Base-by-base conservation (phyloP, 1,140 invertebrate genomes). In the Platyscapa corneri region DNA sequence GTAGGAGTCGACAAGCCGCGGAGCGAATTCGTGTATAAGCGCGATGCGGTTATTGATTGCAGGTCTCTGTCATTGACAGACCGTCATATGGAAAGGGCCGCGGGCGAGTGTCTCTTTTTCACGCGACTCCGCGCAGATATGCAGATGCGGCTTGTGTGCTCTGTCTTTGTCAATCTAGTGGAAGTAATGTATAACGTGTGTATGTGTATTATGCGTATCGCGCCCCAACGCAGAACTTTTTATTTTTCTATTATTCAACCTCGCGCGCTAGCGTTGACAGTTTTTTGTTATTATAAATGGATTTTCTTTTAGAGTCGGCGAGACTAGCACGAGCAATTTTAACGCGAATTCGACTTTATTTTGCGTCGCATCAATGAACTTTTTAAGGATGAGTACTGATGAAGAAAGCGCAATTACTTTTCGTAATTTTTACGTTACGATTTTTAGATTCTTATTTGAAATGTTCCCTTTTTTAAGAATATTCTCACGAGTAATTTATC, bases 21-120 rank as follows among this genome's bases (percentile, higher is more conserved):
- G 84, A 87, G 87, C 88, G 75, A 90, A 90, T 90, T 88, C 88
- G 89, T 89, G 89, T 90, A 67, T 53, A 89, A 90, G 88, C 89
- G 83, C 87, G 89, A 91, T 91, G 91, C 89, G 91, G 90, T 92
- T 92, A 92, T 92, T 91, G 91, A 92, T 92, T 92, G 88, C 89
- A 60, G 86, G 85, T 87, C 83, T 91, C 90, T 91, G 91, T 91
- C 90, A 91, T 92, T 91, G 91, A 91, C 90, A 89, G 88, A 84
- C 87, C 89, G 89, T 90, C 90, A 90, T 83, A 77, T 90, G 87
- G 87, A 88, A 60, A 89, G 87, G 84, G 80, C 87, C 67, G n/a
- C 53, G 56, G 27, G 70, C 30, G 0, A n/a, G 7, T 65, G 46
- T 64, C 60, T 83, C 60, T 83, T 77, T 83, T 67, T 76, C 74